Evolutionary conservation across 2,797 vertebrate genomes (phyloP).

Genomic region (Orientallactaga sibirica): DNA sequence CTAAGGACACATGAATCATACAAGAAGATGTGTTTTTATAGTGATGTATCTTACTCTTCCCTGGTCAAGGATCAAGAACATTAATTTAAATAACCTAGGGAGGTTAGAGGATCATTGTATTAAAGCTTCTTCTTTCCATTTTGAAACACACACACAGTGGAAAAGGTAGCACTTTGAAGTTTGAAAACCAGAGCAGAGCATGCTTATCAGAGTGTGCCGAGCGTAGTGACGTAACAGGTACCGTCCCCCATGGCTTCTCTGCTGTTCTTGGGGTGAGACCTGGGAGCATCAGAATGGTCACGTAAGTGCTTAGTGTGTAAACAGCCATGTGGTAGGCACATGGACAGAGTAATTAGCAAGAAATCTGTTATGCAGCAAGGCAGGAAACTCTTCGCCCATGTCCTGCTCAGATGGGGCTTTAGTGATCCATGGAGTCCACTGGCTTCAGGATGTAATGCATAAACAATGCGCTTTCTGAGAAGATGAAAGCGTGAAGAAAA

Average conservation of each 20-base stretch:
- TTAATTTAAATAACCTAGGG: neutral
- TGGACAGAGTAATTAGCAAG: neutral
- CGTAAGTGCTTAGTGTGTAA: neutral
- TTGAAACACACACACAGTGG: neutral
- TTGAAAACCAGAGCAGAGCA: neutral
- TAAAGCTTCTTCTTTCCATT: neutral
- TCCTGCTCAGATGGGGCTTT: neutral
- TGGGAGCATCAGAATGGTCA: neutral
- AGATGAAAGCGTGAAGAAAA: neutral
- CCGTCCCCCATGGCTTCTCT: neutral
- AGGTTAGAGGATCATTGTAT: neutral
- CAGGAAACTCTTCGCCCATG: neutral
- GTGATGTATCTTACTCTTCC: neutral
- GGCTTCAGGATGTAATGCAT: neutral
- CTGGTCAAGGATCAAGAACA: neutral
- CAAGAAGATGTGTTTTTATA: neutral
- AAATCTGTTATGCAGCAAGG: neutral
- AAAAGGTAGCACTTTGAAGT: neutral
- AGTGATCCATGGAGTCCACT: neutral
- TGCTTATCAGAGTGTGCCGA: neutral
- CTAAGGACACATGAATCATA: neutral
- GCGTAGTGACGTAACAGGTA: neutral
- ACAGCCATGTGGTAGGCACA: neutral
- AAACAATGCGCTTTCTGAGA: neutral
- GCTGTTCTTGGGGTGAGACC: too few relatives aligned